Percentiles rank a stretch among this genome's conserved stretches.
Conservation (phyloP, 37 sponge, comb jelly and placozoan genomes). For the Sycon ciliatum region DNA sequence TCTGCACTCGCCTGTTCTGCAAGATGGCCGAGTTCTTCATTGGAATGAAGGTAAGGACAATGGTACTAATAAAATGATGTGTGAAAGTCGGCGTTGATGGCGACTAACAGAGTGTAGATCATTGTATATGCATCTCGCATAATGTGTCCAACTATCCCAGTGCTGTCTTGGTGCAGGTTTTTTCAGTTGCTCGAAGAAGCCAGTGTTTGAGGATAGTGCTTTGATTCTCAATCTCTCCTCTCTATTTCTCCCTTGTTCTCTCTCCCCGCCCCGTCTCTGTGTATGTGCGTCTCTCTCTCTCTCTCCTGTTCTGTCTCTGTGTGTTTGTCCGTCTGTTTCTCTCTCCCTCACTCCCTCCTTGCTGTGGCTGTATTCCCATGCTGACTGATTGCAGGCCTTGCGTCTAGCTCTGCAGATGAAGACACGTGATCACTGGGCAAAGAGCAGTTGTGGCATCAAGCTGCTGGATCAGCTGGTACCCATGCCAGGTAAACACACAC, state of each 20-base stretch:
- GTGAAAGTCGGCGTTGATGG: too few relatives aligned
- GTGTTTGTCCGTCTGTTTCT: too few relatives aligned
- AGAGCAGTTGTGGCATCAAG: background rate
- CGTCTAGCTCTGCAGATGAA: constrained; percentile 2
- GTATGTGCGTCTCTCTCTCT: too few relatives aligned
- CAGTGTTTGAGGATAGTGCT: too few relatives aligned
- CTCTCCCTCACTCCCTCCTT: background rate
- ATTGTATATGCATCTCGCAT: too few relatives aligned
- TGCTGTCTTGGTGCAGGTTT: too few relatives aligned
- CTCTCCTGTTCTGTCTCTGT: too few relatives aligned
- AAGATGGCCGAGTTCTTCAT: constrained; percentile 30
- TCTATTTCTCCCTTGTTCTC: background rate
- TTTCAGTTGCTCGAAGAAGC: too few relatives aligned
- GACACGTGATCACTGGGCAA: constrained; percentile 18
- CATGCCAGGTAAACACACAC: constrained; percentile 17
- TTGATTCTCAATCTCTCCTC: background rate
- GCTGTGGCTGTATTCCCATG: background rate
- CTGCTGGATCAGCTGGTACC: constrained; percentile 1
- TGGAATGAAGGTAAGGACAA: constrained; percentile 20
- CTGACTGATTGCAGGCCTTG: constrained; percentile 13
- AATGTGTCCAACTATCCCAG: too few relatives aligned
- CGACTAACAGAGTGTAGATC: too few relatives aligned
- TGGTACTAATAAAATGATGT: too few relatives aligned
- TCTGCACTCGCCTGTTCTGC: constrained; percentile 21
- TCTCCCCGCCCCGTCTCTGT: too few relatives aligned